Conservation (phyloP, 2,888 invertebrate genomes). For the Caenorhabditis drosophilae region DNA sequence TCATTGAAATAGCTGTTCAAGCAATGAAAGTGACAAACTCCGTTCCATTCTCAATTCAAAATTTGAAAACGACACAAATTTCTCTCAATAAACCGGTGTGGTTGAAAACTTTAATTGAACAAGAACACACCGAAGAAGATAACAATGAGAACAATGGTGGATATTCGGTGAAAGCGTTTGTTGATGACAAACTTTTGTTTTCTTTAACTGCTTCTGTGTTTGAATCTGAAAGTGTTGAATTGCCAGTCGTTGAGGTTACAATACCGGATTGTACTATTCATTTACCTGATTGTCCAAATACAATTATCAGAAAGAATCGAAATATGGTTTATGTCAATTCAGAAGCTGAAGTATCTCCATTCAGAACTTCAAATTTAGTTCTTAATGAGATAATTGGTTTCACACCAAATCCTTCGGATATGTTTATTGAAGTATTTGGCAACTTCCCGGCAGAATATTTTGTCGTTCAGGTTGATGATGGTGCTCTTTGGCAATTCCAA, state of each 20-base stretch:
- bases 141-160: not conserved
- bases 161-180: slow-evolving; percentile 14
- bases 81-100: slow-evolving; percentile 25
- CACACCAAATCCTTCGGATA: slow-evolving; percentile 29
- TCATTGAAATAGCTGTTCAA: slow-evolving; percentile 33
- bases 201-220: slow-evolving; percentile 10
- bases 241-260: slow-evolving; percentile 20
- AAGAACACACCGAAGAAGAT: slow-evolving; percentile 10
- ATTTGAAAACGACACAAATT: slow-evolving; percentile 23
- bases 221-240: slow-evolving; percentile 15
- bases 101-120: slow-evolving; percentile 28
- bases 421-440: slow-evolving; percentile 32
- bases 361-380: slow-evolving; percentile 31
- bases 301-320: slow-evolving; percentile 22
- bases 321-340: slow-evolving; percentile 31
- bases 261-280: slow-evolving; percentile 24
- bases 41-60: slow-evolving; percentile 32
- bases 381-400: slow-evolving; percentile 34
- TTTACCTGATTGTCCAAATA: slow-evolving; percentile 25
- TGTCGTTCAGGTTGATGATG: slow-evolving; percentile 37
- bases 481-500: slow-evolving; percentile 39
- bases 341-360: slow-evolving; percentile 25
- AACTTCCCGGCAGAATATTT: slow-evolving; percentile 16
- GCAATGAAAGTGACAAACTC: slow-evolving; percentile 19
- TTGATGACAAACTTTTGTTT: slow-evolving; percentile 27